These are phyloP conservation scores for Eulemur coronatus DNA, from an alignment of 2,797 vertebrate genomes.

Conservation along the genomic window DNA sequence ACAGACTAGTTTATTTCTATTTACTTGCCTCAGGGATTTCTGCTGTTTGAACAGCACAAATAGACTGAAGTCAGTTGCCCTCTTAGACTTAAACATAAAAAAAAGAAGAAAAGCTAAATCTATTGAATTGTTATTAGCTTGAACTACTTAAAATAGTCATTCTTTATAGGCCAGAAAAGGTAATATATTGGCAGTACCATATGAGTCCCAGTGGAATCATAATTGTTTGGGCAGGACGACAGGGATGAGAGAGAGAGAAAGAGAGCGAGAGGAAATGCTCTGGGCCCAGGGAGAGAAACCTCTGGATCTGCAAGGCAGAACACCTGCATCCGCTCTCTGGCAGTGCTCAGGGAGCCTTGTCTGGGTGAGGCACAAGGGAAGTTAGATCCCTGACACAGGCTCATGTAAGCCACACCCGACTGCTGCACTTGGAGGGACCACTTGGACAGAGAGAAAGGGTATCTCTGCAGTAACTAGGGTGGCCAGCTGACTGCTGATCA, in stretches of 20 bases:
- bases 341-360: neutral
- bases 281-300: neutral
- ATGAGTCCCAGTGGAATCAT: neutral
- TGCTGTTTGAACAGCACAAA: neutral
- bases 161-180: neutral
- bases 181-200: neutral
- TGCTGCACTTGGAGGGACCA: neutral
- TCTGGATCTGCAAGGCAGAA: neutral
- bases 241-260: neutral
- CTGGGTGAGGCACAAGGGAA: neutral
- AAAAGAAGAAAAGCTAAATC: neutral
- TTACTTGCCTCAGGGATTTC: neutral
- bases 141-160: neutral
- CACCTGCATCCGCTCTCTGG: neutral
- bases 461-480: neutral
- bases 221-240: neutral
- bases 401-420: neutral
- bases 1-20: neutral
- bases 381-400: neutral
- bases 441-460: neutral
- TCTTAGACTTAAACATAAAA: neutral
- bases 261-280: neutral
- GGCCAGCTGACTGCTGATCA: neutral
- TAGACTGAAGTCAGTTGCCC: neutral
- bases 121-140: neutral